phyloP scores from a whole-genome alignment of 1,140 invertebrate genomes.

The Halesus radiatus region DNA sequence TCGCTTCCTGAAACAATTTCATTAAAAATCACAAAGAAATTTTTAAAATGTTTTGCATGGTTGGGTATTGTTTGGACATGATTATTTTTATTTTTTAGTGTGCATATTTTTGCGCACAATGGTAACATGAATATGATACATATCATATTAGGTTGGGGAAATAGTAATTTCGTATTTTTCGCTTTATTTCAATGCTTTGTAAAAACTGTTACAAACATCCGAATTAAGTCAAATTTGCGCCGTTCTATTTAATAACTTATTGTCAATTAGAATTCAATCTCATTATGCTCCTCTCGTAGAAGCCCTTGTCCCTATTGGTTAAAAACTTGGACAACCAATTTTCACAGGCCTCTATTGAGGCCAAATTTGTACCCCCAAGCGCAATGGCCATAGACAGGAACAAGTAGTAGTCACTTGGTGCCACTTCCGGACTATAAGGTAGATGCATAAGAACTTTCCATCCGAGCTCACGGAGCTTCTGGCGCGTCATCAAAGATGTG shows the following conservation, averaged over 20 bases:
- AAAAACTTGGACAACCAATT: constrained; percentile 6
- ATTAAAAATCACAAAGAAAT: too few species aligned
- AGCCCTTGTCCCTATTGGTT: constrained; percentile 3
- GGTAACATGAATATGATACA: too few species aligned
- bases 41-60: too few species aligned
- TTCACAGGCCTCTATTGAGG: neutral
- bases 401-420: constrained; percentile 9
- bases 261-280: too few species aligned
- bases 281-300: neutral
- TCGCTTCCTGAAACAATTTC: too few species aligned
- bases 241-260: too few species aligned
- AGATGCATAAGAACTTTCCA: constrained; percentile 16
- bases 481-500: constrained; percentile 23
- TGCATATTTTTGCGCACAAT: too few species aligned
- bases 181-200: constrained; percentile 25
- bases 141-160: constrained; percentile 19
- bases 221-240: too few species aligned
- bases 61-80: too few species aligned
- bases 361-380: constrained; percentile 18
- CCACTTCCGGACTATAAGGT: neutral
- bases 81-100: too few species aligned
- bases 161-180: constrained; percentile 19
- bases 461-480: constrained; percentile 7
- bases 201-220: too few species aligned
- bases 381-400: constrained; percentile 9